Conservation (phyloP, 2,113 vertebrate genomes). For the Labeo catla region DNA sequence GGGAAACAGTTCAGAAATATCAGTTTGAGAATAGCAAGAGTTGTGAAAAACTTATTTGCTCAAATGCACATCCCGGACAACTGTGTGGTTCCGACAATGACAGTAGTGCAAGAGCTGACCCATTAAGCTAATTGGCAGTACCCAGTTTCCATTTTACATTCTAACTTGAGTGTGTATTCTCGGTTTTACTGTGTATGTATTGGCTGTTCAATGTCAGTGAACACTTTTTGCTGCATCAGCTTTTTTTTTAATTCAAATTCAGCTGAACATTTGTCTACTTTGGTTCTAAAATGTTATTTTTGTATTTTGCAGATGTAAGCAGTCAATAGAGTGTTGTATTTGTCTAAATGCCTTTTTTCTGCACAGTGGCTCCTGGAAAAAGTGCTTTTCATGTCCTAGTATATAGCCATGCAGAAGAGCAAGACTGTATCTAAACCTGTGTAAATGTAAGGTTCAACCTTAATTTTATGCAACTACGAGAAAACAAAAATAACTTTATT, state of each 20-base stretch:
- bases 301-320: no score
- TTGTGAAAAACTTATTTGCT: neutral
- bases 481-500: no score
- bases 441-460: no score
- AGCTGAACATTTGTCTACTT: no score
- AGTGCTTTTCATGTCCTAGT: no score
- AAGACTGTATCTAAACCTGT: no score
- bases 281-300: no score
- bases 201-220: neutral
- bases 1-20: neutral
- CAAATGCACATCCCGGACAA: neutral
- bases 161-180: neutral
- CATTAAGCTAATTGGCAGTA: neutral
- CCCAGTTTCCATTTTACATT: neutral
- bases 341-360: no score
- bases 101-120: neutral
- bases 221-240: neutral
- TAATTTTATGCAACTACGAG: no score
- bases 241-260: neutral
- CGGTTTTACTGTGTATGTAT: neutral
- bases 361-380: no score
- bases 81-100: neutral
- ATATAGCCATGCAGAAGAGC: no score
- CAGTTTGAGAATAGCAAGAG: neutral
- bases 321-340: no score